These are phyloP conservation scores for Peromyscus polionotus DNA, from an alignment of 2,113 vertebrate genomes.

Conservation along the genomic window DNA sequence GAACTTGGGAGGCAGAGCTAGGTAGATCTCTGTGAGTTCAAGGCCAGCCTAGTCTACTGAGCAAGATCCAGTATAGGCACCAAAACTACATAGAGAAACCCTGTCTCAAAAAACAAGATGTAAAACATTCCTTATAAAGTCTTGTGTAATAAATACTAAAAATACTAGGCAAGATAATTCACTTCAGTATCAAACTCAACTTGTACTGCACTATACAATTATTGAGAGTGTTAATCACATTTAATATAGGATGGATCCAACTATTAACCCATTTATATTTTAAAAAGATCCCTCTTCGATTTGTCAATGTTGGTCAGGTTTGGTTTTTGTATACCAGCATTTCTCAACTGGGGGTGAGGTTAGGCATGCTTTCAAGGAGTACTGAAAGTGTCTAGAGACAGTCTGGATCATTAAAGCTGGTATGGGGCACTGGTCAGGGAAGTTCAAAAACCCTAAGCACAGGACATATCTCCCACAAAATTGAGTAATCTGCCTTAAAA, in stretches of 20 bases:
- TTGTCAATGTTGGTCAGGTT: not conserved
- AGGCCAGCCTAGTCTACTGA: no score
- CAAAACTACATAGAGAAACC: no score
- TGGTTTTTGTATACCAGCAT: not conserved
- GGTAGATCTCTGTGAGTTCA: no score
- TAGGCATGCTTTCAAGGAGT: not conserved
- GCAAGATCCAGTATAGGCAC: no score
- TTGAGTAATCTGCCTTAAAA: not conserved
- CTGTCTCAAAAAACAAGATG: no score
- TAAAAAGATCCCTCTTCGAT: not conserved
- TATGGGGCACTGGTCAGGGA: not conserved
- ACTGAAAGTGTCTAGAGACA: not conserved
- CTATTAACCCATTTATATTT: not conserved
- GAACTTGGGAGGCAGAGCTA: no score
- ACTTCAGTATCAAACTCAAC: not conserved
- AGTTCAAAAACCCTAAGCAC: not conserved
- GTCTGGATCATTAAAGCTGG: not conserved
- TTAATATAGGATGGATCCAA: not conserved
- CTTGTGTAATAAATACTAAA: not conserved
- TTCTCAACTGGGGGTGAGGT: not conserved
- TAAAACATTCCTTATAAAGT: not conserved
- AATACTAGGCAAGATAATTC: not conserved
- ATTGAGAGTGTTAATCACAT: not conserved
- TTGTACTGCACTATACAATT: not conserved
- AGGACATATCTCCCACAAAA: not conserved